Evolutionary conservation across 2,113 vertebrate species (phyloP).

Genomic region (Corvus hawaiiensis): DNA sequence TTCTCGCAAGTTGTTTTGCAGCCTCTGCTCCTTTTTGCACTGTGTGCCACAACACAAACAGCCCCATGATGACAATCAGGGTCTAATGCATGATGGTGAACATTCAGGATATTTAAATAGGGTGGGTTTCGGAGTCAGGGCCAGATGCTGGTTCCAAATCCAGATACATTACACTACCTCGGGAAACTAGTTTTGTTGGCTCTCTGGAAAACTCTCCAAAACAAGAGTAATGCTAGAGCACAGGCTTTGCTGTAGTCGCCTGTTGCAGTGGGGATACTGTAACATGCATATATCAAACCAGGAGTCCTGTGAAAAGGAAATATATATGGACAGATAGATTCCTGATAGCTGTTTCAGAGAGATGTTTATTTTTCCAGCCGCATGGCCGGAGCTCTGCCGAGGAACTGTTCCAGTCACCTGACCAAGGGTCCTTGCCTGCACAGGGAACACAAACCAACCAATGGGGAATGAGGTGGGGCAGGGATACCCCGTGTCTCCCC

Average conservation of each 20-base stretch:
- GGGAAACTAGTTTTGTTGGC: background rate
- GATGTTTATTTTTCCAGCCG: no score
- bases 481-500: no score
- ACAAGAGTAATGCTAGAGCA: background rate
- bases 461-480: no score
- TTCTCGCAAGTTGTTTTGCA: background rate
- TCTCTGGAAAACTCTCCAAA: background rate
- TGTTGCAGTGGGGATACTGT: no score
- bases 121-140: background rate
- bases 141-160: background rate
- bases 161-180: background rate
- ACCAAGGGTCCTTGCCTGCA: no score
- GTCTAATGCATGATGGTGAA: background rate
- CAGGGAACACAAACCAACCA: no score
- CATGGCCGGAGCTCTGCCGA: no score
- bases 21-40: background rate
- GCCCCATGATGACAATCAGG: rapidly evolving
- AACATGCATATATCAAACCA: no score
- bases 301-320: no score
- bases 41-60: background rate
- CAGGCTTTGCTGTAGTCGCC: background rate
- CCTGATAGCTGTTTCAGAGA: no score
- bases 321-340: no score
- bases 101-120: background rate
- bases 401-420: no score